A percentile compares a stretch with the other conserved stretches of the same genome.
Evolutionary conservation across 2,113 vertebrate species (phyloP).

Genomic region (Benitochromis conjunctus): DNA sequence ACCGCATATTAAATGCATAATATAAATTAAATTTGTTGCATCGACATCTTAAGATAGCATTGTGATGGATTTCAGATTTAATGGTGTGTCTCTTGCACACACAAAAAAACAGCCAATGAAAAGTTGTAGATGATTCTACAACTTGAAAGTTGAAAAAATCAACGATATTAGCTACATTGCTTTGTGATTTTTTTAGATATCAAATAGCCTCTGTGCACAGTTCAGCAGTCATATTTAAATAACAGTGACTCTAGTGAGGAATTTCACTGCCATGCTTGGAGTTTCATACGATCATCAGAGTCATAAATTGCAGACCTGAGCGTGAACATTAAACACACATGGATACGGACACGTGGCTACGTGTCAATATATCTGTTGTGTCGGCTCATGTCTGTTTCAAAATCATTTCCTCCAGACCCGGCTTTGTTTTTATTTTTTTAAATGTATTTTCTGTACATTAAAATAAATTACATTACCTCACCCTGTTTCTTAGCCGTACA

Average conservation of each 20-base stretch:
- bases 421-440: background rate
- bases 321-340: background rate
- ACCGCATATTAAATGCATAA: background rate
- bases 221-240: background rate
- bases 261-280: background rate
- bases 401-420: background rate
- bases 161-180: background rate
- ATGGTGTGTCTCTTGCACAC: background rate
- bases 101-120: background rate
- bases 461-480: conserved; percentile 3
- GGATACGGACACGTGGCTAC: background rate
- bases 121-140: background rate
- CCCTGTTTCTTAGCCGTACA: conserved; percentile 38
- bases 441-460: background rate
- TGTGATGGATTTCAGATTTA: background rate
- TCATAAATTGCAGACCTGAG: background rate
- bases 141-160: background rate
- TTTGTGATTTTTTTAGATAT: background rate
- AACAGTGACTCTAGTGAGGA: background rate
- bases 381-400: background rate
- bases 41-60: background rate
- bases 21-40: background rate
- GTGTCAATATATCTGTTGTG: background rate
- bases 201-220: background rate
- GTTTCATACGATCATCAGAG: background rate